phyloP scores from a whole-genome alignment of 2,113 vertebrate species.

The Chloropsis hardwickii region DNA sequence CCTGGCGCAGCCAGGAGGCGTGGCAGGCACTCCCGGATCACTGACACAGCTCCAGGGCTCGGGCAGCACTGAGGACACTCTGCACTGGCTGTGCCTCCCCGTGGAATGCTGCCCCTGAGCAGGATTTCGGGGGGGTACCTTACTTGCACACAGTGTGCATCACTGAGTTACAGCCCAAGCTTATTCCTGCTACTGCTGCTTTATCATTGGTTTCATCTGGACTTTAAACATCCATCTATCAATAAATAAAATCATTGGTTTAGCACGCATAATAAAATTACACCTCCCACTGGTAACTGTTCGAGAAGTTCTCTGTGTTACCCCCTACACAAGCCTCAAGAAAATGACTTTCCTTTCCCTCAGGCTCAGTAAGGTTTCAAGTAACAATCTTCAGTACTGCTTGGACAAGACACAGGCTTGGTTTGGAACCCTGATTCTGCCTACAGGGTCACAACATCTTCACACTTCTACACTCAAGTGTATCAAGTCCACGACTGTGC shows the following conservation, averaged over 20 bases:
- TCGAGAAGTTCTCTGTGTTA: not conserved
- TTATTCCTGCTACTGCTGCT: constrained; percentile 24
- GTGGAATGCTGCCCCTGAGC: rapidly evolving
- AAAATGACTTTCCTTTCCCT: not conserved
- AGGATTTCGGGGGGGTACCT: not conserved
- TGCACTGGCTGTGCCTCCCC: not conserved
- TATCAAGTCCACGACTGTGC: not conserved
- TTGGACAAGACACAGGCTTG: constrained; percentile 26
- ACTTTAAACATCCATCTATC: constrained; percentile 43
- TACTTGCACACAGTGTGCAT: not conserved
- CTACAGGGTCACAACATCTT: not conserved
- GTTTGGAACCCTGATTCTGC: not conserved
- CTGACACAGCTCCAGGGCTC: not conserved
- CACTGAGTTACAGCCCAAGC: constrained; percentile 12
- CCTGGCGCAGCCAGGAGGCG: not conserved
- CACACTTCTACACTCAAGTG: not conserved
- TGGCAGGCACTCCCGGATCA: not conserved
- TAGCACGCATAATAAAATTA: constrained; percentile 16
- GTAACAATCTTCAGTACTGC: not conserved
- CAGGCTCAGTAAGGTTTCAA: constrained; percentile 9
- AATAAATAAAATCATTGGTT: constrained; percentile 66
- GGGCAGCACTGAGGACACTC: not conserved
- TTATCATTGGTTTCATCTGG: constrained; percentile 65
- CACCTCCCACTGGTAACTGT: not conserved
- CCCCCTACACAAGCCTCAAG: not conserved